A percentile compares a stretch with the other conserved stretches of the same genome.
Evolutionary conservation across 2,888 invertebrate species (phyloP).

Genomic region (Linnaemya tessellans): DNA sequence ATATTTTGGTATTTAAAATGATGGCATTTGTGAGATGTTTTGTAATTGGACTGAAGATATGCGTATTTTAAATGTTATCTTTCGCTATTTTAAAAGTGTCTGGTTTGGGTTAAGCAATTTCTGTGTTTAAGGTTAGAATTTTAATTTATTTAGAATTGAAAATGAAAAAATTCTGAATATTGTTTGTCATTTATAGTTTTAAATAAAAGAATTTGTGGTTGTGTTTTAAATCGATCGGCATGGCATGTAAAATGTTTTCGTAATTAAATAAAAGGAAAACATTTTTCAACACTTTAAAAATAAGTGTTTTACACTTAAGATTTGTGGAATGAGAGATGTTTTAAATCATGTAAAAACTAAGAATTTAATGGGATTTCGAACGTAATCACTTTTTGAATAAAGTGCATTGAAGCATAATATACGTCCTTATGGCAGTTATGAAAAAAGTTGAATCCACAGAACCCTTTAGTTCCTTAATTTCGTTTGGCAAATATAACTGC

Average conservation of each 20-base stretch:
- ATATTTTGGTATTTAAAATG: slow-evolving; percentile 54
- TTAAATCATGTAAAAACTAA: too few relatives aligned
- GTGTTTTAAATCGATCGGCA: neutral
- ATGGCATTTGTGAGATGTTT: slow-evolving; percentile 27
- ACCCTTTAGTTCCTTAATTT: too few relatives aligned
- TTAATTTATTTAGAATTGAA: slow-evolving; percentile 13
- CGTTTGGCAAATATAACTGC: too few relatives aligned
- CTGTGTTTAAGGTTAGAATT: slow-evolving; percentile 3
- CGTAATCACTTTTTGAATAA: too few relatives aligned
- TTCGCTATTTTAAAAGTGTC: slow-evolving; percentile 24
- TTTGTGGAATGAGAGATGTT: too few relatives aligned
- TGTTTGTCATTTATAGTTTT: neutral
- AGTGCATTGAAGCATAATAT: too few relatives aligned
- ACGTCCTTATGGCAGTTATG: too few relatives aligned
- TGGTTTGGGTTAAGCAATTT: slow-evolving; percentile 3
- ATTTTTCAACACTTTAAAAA: neutral
- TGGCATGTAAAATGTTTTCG: neutral
- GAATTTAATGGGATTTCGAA: too few relatives aligned
- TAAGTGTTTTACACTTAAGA: neutral
- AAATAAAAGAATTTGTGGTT: neutral
- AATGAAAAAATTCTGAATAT: neutral
- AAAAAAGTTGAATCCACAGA: too few relatives aligned
- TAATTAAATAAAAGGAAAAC: neutral
- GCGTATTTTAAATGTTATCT: slow-evolving; percentile 6
- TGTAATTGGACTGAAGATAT: slow-evolving; percentile 31